Base-by-base conservation (phyloP, 2,797 vertebrate species). In the Oryzias dopingdopingensis region DNA sequence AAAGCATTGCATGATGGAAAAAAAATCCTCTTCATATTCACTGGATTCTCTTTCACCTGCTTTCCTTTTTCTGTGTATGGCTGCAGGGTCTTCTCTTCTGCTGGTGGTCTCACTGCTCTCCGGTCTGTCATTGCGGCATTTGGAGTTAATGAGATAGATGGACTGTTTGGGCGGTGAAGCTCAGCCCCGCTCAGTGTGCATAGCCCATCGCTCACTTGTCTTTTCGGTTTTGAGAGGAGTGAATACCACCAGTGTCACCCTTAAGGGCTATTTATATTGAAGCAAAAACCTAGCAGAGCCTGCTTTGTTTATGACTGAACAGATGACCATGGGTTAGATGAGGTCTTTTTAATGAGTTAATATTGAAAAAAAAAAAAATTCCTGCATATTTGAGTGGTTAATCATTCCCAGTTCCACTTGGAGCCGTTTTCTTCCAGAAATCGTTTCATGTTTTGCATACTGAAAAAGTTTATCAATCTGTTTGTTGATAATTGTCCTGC, bases 111-210 rank as follows among this genome's bases (percentile, higher is more conserved):
- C 54, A 80, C 74, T 74, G 74, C 64, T 77, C 67, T 77, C 71
- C 76, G 74, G 81, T 79, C 74, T 49, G 72, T 76, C 79, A 68
- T 76, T 29, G 56, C 76, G 72, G 73, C 70, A 57, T 74, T 83
- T 52, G 67, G 78, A 86, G 83, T 88, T 90, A 85, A 88, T 86
- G 81, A 88, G 82, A 88, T 82, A 76, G 81, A 80, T 75, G 83
- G 68, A 67, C 75, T 62, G 17, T 84, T 82, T 61, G 74, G 72
- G 83, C 74, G 78, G 70, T 81, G 76, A 78, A 74, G 76, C 85
- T 80, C 74, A 69, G 71, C 76, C 67, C 76, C 77, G 77, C 70
- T 73, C 60, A 51, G 62, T 60, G 56, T 80, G 57, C 65, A 62
- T 58, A 67, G 67, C 58, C 56, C 65, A 54, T 65, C 1, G 12